These are phyloP conservation scores for Anseranas semipalmata DNA, from an alignment of 2,113 vertebrate species.

Conservation along the genomic window DNA sequence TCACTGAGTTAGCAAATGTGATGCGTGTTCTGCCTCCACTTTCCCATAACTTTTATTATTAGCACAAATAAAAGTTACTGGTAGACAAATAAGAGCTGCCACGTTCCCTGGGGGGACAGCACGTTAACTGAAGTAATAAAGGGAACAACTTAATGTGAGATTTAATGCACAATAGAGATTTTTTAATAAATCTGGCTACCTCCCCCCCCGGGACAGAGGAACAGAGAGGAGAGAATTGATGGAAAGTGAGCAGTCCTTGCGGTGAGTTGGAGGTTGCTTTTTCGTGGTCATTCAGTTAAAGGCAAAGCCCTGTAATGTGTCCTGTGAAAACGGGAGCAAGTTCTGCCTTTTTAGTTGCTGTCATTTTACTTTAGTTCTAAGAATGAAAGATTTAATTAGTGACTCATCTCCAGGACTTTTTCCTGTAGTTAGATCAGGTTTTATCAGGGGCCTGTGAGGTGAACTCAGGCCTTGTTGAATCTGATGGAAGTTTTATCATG, in stretches of 20 bases:
- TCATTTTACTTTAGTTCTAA: neutral
- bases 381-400: conserved; percentile 20
- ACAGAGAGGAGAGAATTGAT: neutral
- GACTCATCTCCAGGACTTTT: neutral
- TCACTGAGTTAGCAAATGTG: conserved; percentile 11
- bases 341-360: neutral
- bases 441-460: neutral
- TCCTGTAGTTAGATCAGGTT: neutral
- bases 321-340: neutral
- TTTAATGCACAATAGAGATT: neutral
- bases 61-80: conserved; percentile 41
- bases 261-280: neutral
- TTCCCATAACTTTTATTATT: conserved; percentile 28
- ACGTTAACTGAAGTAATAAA: neutral
- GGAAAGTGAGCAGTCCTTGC: neutral
- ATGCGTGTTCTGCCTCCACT: neutral
- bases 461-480: neutral
- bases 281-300: neutral
- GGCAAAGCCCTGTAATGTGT: neutral
- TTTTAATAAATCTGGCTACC: neutral
- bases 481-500: neutral
- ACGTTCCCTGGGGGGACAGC: conserved; percentile 12
- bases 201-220: neutral
- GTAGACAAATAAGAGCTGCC: conserved; percentile 59
- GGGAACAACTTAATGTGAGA: neutral